A percentile compares a stretch with the other conserved stretches of the same genome.
Conservation (phyloP, 92 coral and sea anemone species). For the Epizoanthus stellaris region DNA sequence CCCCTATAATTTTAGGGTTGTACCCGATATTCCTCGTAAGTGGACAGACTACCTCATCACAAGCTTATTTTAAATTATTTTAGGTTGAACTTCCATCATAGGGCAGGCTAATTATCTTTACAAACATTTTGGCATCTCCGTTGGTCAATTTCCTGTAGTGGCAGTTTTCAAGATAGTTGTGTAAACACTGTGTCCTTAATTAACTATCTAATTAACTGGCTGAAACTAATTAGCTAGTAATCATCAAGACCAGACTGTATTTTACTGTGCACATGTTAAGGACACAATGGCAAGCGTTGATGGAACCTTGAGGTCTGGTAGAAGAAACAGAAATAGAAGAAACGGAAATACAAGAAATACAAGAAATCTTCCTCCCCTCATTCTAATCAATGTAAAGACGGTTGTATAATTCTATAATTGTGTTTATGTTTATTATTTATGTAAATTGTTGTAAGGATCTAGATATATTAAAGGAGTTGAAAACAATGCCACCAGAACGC, state of each 20-base stretch:
- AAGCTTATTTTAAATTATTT: no score
- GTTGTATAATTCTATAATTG: no score
- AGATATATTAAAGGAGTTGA: background rate
- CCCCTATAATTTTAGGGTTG: no score
- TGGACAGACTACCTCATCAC: no score
- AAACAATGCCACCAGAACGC: no score
- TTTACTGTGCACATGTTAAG: background rate
- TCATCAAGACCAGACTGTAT: background rate
- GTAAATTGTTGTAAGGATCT: background rate
- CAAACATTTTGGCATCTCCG: background rate
- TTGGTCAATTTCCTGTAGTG: slow-evolving; percentile 4
- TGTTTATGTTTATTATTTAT: background rate
- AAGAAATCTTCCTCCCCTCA: background rate
- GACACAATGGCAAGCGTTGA: background rate
- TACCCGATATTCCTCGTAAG: no score
- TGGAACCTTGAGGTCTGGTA: background rate
- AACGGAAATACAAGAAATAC: no score
- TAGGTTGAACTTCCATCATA: no score
- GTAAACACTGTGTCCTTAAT: slow-evolving; percentile 6
- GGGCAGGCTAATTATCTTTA: no score
- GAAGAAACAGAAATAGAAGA: background rate
- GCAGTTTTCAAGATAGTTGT: background rate
- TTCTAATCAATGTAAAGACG: background rate
- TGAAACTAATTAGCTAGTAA: slow-evolving; percentile 8
- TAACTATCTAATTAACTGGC: background rate